Evolutionary conservation across 2,888 invertebrate species (phyloP).

Genomic region (Listrodromus nycthemerus): DNA sequence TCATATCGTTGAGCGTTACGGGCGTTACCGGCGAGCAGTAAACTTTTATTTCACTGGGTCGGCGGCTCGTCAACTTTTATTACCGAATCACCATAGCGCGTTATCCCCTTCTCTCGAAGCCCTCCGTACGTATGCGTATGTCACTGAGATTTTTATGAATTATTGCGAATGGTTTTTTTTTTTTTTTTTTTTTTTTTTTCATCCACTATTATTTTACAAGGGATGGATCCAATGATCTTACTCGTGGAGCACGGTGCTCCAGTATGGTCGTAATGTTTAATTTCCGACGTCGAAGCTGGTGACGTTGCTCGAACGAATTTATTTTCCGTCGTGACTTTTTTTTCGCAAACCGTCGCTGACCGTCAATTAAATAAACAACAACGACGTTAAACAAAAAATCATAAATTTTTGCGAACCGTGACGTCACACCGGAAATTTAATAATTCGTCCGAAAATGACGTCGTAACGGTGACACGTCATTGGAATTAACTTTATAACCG

Average conservation of each 20-base stretch:
- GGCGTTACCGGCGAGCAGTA: conserved; percentile 5
- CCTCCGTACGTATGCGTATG: background rate
- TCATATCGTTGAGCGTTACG: conserved; percentile 31
- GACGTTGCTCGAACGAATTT: too few species aligned
- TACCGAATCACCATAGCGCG: conserved; percentile 5
- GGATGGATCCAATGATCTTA: background rate
- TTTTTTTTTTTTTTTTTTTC: conserved; percentile 11
- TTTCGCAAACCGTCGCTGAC: too few species aligned
- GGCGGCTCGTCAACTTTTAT: conserved; percentile 37
- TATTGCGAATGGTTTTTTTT: conserved; percentile 17
- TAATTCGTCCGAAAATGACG: too few species aligned
- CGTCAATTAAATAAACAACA: too few species aligned
- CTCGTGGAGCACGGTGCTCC: background rate
- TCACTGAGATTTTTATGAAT: conserved; percentile 30
- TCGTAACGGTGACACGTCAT: too few species aligned
- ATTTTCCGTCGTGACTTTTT: too few species aligned
- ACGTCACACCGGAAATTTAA: too few species aligned
- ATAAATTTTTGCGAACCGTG: too few species aligned
- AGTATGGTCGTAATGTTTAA: too few species aligned
- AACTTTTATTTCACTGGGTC: conserved; percentile 33
- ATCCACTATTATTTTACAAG: conserved; percentile 10
- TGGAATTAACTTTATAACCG: too few species aligned
- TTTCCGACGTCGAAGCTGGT: too few species aligned
- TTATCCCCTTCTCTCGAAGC: background rate
- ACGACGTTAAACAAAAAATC: too few species aligned